phyloP scores from a whole-genome alignment of 2,888 invertebrate species.

The Melieria crassipennis region DNA sequence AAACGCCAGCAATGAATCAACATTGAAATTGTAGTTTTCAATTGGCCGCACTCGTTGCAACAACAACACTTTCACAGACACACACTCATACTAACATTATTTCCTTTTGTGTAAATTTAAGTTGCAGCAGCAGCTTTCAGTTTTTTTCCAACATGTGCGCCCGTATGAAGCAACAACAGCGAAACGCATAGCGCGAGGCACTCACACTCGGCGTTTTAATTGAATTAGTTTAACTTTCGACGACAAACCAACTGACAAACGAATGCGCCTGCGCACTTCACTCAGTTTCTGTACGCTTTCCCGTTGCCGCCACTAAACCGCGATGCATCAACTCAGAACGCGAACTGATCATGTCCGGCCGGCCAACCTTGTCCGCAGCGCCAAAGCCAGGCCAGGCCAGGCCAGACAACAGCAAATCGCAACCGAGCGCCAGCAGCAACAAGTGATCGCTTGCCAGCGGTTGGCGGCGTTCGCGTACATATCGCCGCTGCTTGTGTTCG shows the following conservation, averaged over 20 bases:
- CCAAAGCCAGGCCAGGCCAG: too few relatives aligned
- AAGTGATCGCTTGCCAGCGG: too few relatives aligned
- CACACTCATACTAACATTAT: slow-evolving; percentile 30
- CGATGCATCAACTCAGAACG: slow-evolving; percentile 49
- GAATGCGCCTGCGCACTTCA: background rate
- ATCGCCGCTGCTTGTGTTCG: too few relatives aligned
- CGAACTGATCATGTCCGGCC: slow-evolving; percentile 40
- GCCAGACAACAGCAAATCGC: too few relatives aligned
- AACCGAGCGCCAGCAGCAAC: too few relatives aligned
- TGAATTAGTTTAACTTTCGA: slow-evolving; percentile 10
- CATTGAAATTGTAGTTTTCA: too few relatives aligned
- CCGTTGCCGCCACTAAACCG: slow-evolving; percentile 42
- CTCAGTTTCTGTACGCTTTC: slow-evolving; percentile 12
- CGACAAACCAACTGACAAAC: background rate
- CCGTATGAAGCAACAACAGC: background rate
- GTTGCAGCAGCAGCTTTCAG: too few relatives aligned
- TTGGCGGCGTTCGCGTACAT: too few relatives aligned
- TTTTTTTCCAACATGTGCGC: background rate
- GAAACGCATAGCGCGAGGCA: slow-evolving; percentile 11
- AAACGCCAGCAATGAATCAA: too few relatives aligned
- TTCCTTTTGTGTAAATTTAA: too few relatives aligned
- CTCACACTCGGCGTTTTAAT: slow-evolving; percentile 13
- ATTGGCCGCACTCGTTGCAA: background rate
- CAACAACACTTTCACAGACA: slow-evolving; percentile 19
- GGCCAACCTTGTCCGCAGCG: too few relatives aligned